Conservation (phyloP, 2,888 invertebrate genomes). For the Orthosia cruda region DNA sequence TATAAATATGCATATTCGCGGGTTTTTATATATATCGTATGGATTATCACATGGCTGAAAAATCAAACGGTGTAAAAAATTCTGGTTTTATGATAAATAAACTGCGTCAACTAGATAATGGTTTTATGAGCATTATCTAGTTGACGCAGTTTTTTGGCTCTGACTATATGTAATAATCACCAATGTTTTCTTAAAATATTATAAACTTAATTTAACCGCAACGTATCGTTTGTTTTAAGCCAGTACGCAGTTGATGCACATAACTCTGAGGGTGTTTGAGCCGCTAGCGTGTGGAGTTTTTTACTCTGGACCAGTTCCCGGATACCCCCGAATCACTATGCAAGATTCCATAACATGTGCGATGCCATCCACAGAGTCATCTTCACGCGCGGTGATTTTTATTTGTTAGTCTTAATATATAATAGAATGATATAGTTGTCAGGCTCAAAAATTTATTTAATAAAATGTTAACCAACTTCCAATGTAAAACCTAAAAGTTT, state of each 20-base stretch:
- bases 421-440: too few species aligned
- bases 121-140: neutral
- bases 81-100: too few species aligned
- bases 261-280: neutral
- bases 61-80: neutral
- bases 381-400: neutral
- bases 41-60: neutral
- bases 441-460: too few species aligned
- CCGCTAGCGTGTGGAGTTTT: neutral
- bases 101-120: too few species aligned
- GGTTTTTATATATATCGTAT: too few species aligned
- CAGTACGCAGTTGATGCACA: neutral
- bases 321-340: neutral
- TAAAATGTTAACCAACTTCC: too few species aligned
- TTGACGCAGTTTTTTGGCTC: neutral
- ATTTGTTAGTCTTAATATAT: neutral
- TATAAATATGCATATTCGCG: too few species aligned
- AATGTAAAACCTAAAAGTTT: too few species aligned
- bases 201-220: neutral
- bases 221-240: neutral
- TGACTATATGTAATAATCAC: neutral
- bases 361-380: accelerated
- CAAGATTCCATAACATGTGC: neutral
- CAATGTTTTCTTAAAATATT: neutral
- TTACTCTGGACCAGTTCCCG: neutral